These are phyloP conservation scores for Protosalanx chinensis DNA, from an alignment of 2,797 vertebrate species.

Conservation along the genomic window DNA sequence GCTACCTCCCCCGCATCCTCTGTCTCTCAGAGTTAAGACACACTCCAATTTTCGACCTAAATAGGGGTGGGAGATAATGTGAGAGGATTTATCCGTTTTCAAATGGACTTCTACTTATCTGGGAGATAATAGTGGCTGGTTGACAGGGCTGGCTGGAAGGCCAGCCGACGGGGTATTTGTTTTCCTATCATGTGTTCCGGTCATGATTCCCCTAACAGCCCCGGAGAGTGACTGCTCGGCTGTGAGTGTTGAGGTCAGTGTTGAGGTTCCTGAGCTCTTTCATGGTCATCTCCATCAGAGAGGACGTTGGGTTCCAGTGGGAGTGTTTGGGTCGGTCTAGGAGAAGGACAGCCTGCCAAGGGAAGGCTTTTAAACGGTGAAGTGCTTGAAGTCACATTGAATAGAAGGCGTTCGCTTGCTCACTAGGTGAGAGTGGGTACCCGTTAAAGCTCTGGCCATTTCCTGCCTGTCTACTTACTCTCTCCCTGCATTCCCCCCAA, in stretches of 20 bases:
- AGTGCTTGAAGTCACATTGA: too few species aligned
- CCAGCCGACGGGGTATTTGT: constrained; percentile 5
- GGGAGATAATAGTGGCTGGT: constrained; percentile 29
- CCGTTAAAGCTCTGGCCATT: too few species aligned
- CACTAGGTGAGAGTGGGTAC: too few species aligned
- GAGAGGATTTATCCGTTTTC: constrained; percentile 33
- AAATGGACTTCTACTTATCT: constrained; percentile 45
- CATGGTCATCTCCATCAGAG: constrained; percentile 54
- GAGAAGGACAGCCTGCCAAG: constrained; percentile 18
- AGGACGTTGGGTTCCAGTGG: constrained; percentile 48
- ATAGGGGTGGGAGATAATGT: constrained; percentile 41
- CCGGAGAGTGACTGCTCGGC: constrained; percentile 46
- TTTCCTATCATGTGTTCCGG: constrained; percentile 18
- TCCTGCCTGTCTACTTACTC: too few species aligned
- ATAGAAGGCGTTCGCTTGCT: too few species aligned
- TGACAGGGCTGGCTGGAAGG: not conserved
- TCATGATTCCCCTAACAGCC: constrained; percentile 57
- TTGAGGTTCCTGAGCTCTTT: constrained; percentile 57
- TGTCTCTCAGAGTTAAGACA: constrained; percentile 27
- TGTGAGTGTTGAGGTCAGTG: constrained; percentile 53
- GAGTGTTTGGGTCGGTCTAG: constrained; percentile 40
- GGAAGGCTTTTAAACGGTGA: too few species aligned
- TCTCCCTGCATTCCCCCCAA: too few species aligned
- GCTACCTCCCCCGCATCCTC: not conserved
- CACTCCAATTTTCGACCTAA: constrained; percentile 17